These are phyloP conservation scores for Reticulitermes lucifugus DNA, from an alignment of 2,888 invertebrate genomes.

Conservation along the genomic window DNA sequence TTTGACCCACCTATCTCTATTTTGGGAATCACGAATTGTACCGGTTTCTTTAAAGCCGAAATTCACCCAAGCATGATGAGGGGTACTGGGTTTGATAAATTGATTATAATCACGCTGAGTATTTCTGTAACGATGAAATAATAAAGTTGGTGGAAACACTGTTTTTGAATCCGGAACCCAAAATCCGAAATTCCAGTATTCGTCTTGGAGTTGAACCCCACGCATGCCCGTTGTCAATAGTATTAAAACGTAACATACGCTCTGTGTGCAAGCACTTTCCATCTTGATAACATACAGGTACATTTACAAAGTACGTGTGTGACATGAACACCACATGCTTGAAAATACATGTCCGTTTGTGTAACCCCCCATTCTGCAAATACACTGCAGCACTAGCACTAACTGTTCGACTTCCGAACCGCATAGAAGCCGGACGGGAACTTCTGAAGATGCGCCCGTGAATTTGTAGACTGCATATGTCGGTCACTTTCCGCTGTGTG, in stretches of 20 bases:
- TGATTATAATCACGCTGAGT: too few species aligned
- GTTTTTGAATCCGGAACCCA: slow-evolving; percentile 10
- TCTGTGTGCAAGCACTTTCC: not conserved
- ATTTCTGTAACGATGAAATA: not conserved
- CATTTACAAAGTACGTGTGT: not conserved
- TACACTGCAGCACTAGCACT: not conserved
- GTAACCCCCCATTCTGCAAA: not conserved
- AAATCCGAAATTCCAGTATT: not conserved
- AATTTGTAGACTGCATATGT: slow-evolving; percentile 19
- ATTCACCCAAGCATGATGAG: too few species aligned
- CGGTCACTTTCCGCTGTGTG: slow-evolving; percentile 19
- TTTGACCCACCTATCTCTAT: too few species aligned
- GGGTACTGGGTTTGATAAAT: too few species aligned
- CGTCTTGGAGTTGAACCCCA: not conserved
- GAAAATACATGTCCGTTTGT: not conserved
- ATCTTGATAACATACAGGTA: not conserved
- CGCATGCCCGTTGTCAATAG: not conserved
- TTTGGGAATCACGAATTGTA: too few species aligned
- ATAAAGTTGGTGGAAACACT: slow-evolving; percentile 1
- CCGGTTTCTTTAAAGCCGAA: too few species aligned
- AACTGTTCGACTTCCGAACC: not conserved
- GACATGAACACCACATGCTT: not conserved
- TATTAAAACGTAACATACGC: not conserved
- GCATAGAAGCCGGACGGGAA: not conserved
- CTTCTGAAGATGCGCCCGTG: slow-evolving; percentile 16